Base-by-base conservation (phyloP, 2,113 vertebrate genomes). In the Malurus elegans region DNA sequence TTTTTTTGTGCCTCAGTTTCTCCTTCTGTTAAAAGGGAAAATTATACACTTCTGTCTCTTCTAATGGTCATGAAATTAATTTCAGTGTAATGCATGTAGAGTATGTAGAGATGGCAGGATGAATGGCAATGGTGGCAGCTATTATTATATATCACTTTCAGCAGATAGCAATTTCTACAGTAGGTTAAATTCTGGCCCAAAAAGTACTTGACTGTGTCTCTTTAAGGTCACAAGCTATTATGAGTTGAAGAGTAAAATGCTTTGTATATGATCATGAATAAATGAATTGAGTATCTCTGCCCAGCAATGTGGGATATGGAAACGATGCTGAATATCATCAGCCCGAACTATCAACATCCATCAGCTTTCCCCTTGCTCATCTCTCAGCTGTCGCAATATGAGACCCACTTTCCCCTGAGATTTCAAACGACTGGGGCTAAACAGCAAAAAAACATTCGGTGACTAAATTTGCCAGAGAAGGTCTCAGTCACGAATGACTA, bases 401-500 rank as follows among this genome's bases (percentile, higher is more conserved):
- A 96, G 97, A 94, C 90, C 90, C 60, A 79, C 95, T 96, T 92
- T 95, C 94, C 90, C 94, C 71, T 4, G 61, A 94, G 95, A 94
- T 89, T 96, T 96, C 86, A 92, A 95, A 90, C 8, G 72, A 93
- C 73, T 93, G 73, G 94, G 96, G 95, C 96, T 96, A 97, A 94
- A 97, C 88, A 94, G 93, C 92, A 94, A 96, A 97, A 95, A 96
- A 96, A 94, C 89, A 95, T 94, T 97, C 31, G 2, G 88, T 96
- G 96, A 96, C 96, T 97, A 97, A 95, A 97, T 97, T 96, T 97
- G 92, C 96, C 95, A 96, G 96, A 95, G 97, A 97, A 96, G 97
- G 97, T 96, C 97, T 97, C 97, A 97, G 96, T 97, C 97, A 97
- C 95, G 94, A 97, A 97, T 97, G 96, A 97, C 96, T 97, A 97